Evolutionary conservation across 2,888 invertebrate genomes (phyloP).

Genomic region (Lathronympha strigana): DNA sequence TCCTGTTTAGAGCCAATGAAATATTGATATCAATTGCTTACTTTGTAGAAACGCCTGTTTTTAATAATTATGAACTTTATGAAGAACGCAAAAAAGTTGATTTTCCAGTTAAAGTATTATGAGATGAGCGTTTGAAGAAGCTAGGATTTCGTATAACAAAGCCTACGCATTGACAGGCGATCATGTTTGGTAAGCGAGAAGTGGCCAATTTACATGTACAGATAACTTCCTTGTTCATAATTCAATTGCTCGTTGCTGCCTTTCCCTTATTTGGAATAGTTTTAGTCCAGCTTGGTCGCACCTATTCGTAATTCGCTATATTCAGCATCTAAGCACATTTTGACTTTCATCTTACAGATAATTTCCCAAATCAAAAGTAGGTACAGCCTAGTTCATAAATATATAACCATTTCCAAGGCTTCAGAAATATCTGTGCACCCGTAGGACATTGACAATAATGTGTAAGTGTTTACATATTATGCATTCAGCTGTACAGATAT

Average conservation of each 20-base stretch:
- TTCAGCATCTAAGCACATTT: too few relatives aligned
- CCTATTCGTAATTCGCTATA: background rate
- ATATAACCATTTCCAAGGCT: too few relatives aligned
- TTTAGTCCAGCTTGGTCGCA: too few relatives aligned
- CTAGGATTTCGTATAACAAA: background rate
- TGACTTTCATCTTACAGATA: too few relatives aligned
- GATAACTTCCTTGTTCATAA: constrained; percentile 10
- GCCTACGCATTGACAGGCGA: constrained; percentile 19
- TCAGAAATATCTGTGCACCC: too few relatives aligned
- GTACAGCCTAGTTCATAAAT: too few relatives aligned
- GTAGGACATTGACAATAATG: too few relatives aligned
- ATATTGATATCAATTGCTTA: constrained; percentile 32
- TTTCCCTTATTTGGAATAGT: constrained; percentile 40
- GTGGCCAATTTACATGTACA: constrained; percentile 12
- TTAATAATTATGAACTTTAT: constrained; percentile 1
- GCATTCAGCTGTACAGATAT: too few relatives aligned
- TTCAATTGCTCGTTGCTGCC: background rate
- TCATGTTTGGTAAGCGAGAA: constrained; percentile 22
- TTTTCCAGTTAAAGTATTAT: background rate
- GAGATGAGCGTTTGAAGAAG: constrained; percentile 10
- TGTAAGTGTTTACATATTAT: too few relatives aligned
- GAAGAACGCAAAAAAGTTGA: background rate
- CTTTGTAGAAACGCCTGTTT: background rate
- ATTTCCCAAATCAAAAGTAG: too few relatives aligned
- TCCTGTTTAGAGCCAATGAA: constrained; percentile 47